phyloP scores from a whole-genome alignment of 2,113 vertebrate genomes.

The Corvus moneduloides region DNA sequence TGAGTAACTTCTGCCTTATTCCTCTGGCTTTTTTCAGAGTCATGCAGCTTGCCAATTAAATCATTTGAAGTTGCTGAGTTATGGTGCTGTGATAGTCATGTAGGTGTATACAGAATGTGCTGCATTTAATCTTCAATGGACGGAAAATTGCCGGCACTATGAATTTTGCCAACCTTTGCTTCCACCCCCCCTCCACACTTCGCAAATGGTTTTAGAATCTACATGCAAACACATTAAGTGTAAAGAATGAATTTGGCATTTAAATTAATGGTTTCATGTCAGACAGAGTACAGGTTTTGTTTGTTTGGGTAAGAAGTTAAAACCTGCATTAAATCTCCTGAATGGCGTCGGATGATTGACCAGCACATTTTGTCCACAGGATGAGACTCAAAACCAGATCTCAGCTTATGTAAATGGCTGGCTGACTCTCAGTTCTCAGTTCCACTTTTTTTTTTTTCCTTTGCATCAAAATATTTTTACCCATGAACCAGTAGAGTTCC shows the following conservation, averaged over 20 bases:
- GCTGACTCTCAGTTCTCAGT: neutral
- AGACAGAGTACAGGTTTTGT: neutral
- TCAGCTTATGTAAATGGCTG: neutral
- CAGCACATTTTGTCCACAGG: neutral
- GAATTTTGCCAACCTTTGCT: neutral
- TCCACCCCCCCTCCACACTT: neutral
- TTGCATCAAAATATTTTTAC: conserved; percentile 23
- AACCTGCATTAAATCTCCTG: neutral
- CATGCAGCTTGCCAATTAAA: conserved; percentile 22
- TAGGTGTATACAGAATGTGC: conserved; percentile 16
- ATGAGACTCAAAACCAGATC: neutral
- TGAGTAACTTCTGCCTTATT: neutral
- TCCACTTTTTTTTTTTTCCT: neutral
- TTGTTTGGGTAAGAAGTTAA: neutral
- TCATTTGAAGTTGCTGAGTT: conserved; percentile 11
- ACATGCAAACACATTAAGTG: conserved; percentile 45
- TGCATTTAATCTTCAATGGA: conserved; percentile 32
- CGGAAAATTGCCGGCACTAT: conserved; percentile 41
- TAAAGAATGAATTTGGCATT: conserved; percentile 36
- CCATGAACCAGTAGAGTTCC: conserved; percentile 8
- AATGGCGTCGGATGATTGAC: conserved; percentile 13
- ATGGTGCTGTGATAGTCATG: conserved; percentile 43
- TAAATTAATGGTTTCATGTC: conserved; percentile 42
- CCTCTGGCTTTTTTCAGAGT: neutral
- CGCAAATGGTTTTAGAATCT: neutral